Base-by-base conservation (phyloP, 1,140 invertebrate genomes). In the Caenorhabditis latens region DNA sequence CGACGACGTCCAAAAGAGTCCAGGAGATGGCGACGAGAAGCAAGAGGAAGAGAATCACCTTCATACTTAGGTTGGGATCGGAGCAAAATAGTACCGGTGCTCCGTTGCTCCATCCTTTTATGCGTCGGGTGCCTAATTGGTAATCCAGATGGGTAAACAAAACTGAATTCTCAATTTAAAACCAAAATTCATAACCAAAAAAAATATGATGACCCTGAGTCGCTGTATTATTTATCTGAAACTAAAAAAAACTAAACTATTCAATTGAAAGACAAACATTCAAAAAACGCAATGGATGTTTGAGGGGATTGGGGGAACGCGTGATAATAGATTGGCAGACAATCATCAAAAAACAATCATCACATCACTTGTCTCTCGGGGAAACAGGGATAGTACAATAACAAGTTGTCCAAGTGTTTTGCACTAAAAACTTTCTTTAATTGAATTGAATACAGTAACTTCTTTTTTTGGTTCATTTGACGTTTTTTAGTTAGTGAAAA, bases 1-100 rank as follows among this genome's bases (percentile, higher is more conserved):
- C 71, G 46, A 79, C 71, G 21, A 79, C 71, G 40, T 79, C 71
- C 21, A 79, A 46, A 79, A 79, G 71, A 32, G 71, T 79, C 71
- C 71, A 79, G n/a, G 71, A 79, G 71, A 79, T 79, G 7, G 71
- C 71, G n/a, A 79, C 71, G 21, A 79, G 71, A 79, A 79, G 71
- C 8, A 79, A 46, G 24, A 79, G 71, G 71, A 79, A 79, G 71
- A 79, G 19, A 79, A 79, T 79, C n/a, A 46, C 71, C 24, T 79
- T 79, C 71, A 79, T 79, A n/a, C 24, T 46, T 6, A 53, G 32
- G 46, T 46, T 71, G 9, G 40, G 71, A 50, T 79, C 71, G 43
- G 40, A 48, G 71, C 71, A 79, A 53, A 50, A 50, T 21, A 79
- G 71, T 79, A 42, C 71, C 24, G 71, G 16, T 79, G 21, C 71